A percentile compares a stretch with the other conserved stretches of the same genome.
Evolutionary conservation across 1,140 invertebrate genomes (phyloP).

Genomic region (Drosophila prosaltans): DNA sequence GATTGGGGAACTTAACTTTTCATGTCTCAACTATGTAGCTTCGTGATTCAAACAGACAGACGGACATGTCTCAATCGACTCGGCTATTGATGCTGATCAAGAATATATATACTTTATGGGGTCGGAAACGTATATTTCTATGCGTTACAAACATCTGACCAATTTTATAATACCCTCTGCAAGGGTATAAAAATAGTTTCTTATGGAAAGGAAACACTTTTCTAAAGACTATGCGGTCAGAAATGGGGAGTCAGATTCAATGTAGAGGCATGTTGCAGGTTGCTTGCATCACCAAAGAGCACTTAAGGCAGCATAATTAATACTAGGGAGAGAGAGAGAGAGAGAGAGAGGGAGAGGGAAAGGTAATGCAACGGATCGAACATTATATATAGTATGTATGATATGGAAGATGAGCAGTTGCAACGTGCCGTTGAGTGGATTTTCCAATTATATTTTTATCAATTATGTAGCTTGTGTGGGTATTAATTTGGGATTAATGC

Average conservation of each 20-base stretch:
- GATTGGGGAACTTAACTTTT: no score
- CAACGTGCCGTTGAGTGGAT: constrained; percentile 48
- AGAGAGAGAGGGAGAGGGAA: background rate
- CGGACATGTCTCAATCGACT: no score
- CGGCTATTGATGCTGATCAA: no score
- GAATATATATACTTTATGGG: no score
- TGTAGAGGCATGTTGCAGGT: background rate
- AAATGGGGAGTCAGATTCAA: background rate
- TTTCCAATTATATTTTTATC: constrained; percentile 65
- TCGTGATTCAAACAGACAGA: no score
- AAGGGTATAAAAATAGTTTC: no score
- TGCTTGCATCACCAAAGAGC: background rate
- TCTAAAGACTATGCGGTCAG: background rate
- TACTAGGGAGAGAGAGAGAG: background rate
- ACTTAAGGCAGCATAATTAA: constrained; percentile 11
- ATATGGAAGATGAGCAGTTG: constrained; percentile 9
- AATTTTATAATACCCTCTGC: no score
- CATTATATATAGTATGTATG: background rate
- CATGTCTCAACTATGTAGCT: no score
- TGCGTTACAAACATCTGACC: no score
- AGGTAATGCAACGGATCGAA: constrained; percentile 8
- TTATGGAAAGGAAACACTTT: no score
- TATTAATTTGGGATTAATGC: constrained; percentile 55
- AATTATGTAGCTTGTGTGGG: constrained; percentile 44
- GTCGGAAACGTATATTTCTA: no score